These are phyloP conservation scores for Ptiloglossa arizonensis DNA, from an alignment of 1,140 invertebrate genomes.

Conservation along the genomic window DNA sequence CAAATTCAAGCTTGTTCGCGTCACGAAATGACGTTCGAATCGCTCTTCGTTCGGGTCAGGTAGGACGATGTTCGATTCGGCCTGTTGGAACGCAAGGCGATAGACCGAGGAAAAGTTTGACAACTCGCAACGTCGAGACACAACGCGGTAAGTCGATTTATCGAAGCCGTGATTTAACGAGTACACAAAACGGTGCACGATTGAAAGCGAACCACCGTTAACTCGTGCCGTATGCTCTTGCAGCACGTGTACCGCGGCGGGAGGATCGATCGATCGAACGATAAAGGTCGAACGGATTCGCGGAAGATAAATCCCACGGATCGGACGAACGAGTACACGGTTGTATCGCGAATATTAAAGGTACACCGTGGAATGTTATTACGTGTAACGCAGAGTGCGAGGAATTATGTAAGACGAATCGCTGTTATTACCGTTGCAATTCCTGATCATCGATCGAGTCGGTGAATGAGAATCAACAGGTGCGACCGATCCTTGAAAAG, in stretches of 20 bases:
- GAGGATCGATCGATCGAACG: conserved; percentile 29
- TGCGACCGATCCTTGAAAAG: too few relatives aligned
- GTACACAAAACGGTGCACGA: not conserved
- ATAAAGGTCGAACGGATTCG: conserved; percentile 21
- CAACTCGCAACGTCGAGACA: too few relatives aligned
- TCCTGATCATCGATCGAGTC: too few relatives aligned
- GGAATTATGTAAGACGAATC: not conserved
- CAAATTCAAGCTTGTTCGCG: too few relatives aligned
- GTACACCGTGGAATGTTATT: not conserved
- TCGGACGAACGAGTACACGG: not conserved
- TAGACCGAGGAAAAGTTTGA: too few relatives aligned
- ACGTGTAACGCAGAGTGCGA: not conserved
- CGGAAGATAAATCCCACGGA: conserved; percentile 18
- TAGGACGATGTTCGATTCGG: not conserved
- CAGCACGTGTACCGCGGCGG: conserved; percentile 10
- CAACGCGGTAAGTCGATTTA: conserved; percentile 10
- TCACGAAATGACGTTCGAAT: too few relatives aligned
- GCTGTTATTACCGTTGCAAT: too few relatives aligned
- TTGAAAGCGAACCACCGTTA: conserved; percentile 42
- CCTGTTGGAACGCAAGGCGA: not conserved
- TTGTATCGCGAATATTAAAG: not conserved
- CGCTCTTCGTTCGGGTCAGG: too few relatives aligned
- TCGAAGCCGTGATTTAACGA: conserved; percentile 16
- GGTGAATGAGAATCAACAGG: too few relatives aligned
- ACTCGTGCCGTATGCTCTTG: not conserved